Percentiles rank a stretch among this genome's conserved stretches.
These are phyloP conservation scores for Caenorhabditis sp. DNA, from an alignment of 2,888 invertebrate genomes.

Conservation along the genomic window DNA sequence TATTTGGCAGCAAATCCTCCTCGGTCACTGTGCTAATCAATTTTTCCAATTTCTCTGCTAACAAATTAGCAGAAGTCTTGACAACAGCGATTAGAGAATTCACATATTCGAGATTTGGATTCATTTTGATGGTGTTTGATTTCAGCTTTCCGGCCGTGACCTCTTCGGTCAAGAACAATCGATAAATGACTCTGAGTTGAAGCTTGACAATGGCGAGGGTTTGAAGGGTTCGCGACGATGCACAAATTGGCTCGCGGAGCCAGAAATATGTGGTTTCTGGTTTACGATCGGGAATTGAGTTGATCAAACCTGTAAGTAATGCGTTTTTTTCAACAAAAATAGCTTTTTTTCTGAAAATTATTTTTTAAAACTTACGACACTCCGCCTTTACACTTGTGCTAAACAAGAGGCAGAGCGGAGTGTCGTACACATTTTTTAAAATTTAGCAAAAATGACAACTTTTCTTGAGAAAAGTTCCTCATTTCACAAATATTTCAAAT, in stretches of 20 bases:
- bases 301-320: conserved; percentile 19
- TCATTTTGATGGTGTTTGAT: neutral
- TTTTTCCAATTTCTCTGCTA: neutral
- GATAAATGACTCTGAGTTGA: conserved; percentile 18
- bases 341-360: neutral
- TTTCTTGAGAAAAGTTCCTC: too few species aligned
- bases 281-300: neutral
- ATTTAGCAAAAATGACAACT: too few species aligned
- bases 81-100: neutral
- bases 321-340: neutral
- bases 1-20: conserved; percentile 12
- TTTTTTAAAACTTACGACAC: neutral
- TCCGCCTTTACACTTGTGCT: too few species aligned
- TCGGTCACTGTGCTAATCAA: neutral
- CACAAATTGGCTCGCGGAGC: conserved; percentile 22
- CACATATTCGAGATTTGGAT: neutral
- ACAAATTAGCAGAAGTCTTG: neutral
- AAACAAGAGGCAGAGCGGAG: too few species aligned
- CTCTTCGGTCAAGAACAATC: conserved; percentile 5
- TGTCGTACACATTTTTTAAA: neutral
- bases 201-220: conserved; percentile 29
- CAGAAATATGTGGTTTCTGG: conserved; percentile 12
- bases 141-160: neutral
- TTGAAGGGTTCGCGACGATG: conserved; percentile 30
- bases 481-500: too few species aligned